Evolutionary conservation across 2,113 vertebrate species (phyloP).

Genomic region (Alaudala cheleensis): DNA sequence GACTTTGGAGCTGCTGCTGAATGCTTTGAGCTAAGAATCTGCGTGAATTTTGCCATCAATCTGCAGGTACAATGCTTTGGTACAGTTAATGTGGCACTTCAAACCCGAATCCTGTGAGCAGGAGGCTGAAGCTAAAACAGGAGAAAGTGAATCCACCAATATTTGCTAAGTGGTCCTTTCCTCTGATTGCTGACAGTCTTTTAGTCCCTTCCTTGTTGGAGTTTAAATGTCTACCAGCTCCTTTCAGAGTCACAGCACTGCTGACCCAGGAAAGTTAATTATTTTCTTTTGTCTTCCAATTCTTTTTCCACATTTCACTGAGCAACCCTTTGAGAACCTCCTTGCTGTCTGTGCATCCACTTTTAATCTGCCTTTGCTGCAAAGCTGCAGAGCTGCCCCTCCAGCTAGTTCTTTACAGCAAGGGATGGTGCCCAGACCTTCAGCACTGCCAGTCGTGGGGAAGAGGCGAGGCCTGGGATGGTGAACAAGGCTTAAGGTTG

Average conservation of each 20-base stretch:
- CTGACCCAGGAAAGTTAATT: background rate
- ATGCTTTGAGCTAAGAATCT: background rate
- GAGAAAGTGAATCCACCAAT: background rate
- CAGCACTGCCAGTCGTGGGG: background rate
- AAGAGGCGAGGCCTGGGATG: background rate
- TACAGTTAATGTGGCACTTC: background rate
- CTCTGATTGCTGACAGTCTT: background rate
- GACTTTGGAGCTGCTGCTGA: background rate
- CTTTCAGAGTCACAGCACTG: background rate
- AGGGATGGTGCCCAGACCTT: background rate
- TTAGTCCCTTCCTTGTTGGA: background rate
- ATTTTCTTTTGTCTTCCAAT: background rate
- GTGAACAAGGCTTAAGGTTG: background rate
- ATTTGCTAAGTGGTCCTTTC: background rate
- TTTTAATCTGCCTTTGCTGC: background rate
- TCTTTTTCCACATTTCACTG: background rate
- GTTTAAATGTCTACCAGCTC: background rate
- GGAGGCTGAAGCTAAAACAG: background rate
- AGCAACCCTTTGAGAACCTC: background rate
- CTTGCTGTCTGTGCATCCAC: background rate
- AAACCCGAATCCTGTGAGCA: background rate
- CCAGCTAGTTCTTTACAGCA: background rate
- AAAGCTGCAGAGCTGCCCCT: background rate
- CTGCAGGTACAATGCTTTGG: background rate
- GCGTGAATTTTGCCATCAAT: rapidly evolving